phyloP scores from a whole-genome alignment of 1,140 invertebrate species.

The Heliconius eleuchia region DNA sequence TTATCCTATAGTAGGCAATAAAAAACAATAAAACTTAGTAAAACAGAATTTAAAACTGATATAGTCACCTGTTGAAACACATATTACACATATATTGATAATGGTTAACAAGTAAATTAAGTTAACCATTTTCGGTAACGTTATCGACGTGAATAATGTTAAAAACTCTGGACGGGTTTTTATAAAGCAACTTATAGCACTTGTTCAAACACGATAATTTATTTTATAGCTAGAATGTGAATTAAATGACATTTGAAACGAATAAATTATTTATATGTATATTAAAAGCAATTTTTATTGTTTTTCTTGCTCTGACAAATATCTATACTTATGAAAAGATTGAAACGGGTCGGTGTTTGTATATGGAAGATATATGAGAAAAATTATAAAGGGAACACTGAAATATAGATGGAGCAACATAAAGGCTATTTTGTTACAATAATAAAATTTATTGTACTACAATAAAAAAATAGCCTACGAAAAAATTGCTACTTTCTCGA shows the following conservation, averaged over 20 bases:
- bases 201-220: conserved; percentile 3
- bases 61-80: conserved; percentile 6
- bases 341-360: no score
- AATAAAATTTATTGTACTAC: no score
- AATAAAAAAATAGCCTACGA: no score
- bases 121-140: conserved; percentile 1
- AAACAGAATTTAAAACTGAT: no score
- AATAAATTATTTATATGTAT: background rate
- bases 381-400: no score
- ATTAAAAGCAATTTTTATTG: background rate
- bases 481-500: no score
- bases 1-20: no score
- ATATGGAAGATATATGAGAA: no score
- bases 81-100: conserved; percentile 4
- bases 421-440: no score
- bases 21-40: no score
- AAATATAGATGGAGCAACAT: no score
- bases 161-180: background rate
- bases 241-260: background rate
- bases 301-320: background rate
- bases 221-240: background rate
- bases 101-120: background rate
- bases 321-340: no score
- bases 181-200: background rate
- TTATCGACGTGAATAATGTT: background rate